Conservation (phyloP, 2,797 vertebrate species). For the Danio choprae region DNA sequence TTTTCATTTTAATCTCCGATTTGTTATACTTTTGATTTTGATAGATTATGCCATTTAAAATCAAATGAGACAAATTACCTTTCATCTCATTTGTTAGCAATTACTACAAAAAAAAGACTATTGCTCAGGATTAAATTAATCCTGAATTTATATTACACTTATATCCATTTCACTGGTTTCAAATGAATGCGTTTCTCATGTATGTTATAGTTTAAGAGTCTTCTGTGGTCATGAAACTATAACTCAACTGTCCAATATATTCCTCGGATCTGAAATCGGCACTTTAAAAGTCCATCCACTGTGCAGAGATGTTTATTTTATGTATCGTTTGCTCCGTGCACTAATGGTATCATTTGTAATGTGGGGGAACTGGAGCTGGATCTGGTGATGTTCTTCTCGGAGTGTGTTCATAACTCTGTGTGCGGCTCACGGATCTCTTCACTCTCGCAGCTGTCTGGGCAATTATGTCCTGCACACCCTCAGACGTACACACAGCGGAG, state of each 20-base stretch:
- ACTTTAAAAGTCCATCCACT: neutral
- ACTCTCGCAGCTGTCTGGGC: constrained; percentile 55
- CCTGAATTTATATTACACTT: neutral
- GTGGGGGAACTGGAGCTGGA: neutral
- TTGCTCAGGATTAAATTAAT: neutral
- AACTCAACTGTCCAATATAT: constrained; percentile 4
- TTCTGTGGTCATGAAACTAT: neutral
- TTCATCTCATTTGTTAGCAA: neutral
- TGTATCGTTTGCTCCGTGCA: neutral
- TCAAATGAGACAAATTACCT: neutral
- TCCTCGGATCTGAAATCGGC: constrained; percentile 6
- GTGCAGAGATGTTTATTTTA: constrained; percentile 47
- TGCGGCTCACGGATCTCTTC: constrained; percentile 30
- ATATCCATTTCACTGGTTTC: neutral
- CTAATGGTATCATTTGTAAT: constrained; percentile 41
- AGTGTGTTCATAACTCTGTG: constrained; percentile 42
- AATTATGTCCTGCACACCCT: constrained; percentile 51
- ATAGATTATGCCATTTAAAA: neutral
- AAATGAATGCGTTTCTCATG: neutral
- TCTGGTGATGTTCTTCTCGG: constrained; percentile 17
- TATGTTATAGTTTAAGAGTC: neutral
- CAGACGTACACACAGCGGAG: constrained; percentile 37
- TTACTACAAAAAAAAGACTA: neutral
- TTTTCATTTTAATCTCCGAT: neutral
- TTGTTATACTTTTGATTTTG: neutral